Evolutionary conservation across 2,113 vertebrate genomes (phyloP), one percentile per base, ranked within the genome.

Genomic region (Dicerorhinus sumatrensis): DNA sequence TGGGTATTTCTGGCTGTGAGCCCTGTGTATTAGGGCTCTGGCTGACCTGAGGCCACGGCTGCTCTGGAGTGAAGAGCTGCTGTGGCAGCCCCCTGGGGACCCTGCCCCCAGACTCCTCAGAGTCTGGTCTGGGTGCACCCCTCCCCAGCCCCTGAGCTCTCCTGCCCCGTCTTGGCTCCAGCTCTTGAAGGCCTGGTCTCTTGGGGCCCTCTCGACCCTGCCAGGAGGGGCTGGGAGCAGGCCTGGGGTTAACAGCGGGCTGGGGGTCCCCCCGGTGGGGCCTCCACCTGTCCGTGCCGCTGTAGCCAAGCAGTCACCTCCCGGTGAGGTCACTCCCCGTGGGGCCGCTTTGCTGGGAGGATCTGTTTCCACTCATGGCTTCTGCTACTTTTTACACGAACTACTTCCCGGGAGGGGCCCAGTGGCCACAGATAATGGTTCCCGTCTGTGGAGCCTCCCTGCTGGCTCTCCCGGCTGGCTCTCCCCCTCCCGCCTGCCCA

Each of bases 311-410:
- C 31, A 27, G 94, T n/a, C 96, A 89, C 82, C 95, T 97, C 93
- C 82, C 91, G 82, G 25, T 25, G 73, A 96, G 96, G 94, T 91
- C 91, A 23, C 36, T 86, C 75, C 91, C 96, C 81, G 70, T 58
- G 91, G 97, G 86, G 21, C 97, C 51, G 67, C 93, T 70, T 67
- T 18, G 65, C 65, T 5, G 88, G 56, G 63, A 93, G 90, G 95
- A 83, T 98, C 98, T 96, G 97, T 97, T 98, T 98, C 97, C 96
- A 98, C 96, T 98, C 98, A 97, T 69, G 42, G 79, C 93, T 98
- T 94, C 98, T 97, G 98, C 98, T 98, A 94, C 98, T 98, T 98
- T 98, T 97, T 97, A 98, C 94, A 98, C 97, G 96, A 98, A 98
- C 97, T 96, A 93, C 97, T 98, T 98, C 97, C 97, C 98, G 89